Evolutionary conservation across 2,888 invertebrate species (phyloP).

Genomic region (Acleris literana): DNA sequence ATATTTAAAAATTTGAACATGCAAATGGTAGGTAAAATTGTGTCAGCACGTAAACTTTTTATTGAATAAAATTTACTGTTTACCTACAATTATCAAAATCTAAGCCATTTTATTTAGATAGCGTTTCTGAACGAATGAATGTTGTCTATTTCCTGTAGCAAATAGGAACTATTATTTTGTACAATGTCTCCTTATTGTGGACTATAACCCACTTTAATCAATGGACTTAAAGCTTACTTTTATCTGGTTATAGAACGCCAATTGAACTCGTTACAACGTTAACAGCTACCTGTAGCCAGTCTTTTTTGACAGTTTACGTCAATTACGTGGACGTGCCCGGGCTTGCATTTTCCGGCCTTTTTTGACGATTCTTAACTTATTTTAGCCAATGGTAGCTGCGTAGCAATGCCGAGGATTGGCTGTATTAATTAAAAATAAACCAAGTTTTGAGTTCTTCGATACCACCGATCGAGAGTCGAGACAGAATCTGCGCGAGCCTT

Average conservation of each 20-base stretch:
- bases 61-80: too few relatives aligned
- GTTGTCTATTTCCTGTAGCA: constrained; percentile 4
- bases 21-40: too few relatives aligned
- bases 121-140: constrained; percentile 13
- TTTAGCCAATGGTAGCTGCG: constrained; percentile 12
- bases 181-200: not conserved
- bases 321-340: constrained; percentile 48
- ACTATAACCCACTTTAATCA: not conserved
- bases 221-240: not conserved
- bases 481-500: constrained; percentile 21
- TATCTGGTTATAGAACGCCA: too few relatives aligned
- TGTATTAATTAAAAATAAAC: constrained; percentile 3
- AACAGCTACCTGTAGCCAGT: not conserved
- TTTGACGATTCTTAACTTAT: not conserved
- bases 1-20: not conserved
- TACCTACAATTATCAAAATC: too few relatives aligned
- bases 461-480: not conserved
- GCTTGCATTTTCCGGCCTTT: constrained; percentile 34
- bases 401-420: constrained; percentile 11
- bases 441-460: constrained; percentile 5
- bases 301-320: constrained; percentile 46
- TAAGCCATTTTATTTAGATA: too few relatives aligned
- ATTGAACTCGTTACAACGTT: too few relatives aligned
- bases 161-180: not conserved
- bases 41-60: too few relatives aligned